These are phyloP conservation scores for Alentia gelatinosa DNA, from an alignment of 2,888 invertebrate genomes.

Conservation along the genomic window DNA sequence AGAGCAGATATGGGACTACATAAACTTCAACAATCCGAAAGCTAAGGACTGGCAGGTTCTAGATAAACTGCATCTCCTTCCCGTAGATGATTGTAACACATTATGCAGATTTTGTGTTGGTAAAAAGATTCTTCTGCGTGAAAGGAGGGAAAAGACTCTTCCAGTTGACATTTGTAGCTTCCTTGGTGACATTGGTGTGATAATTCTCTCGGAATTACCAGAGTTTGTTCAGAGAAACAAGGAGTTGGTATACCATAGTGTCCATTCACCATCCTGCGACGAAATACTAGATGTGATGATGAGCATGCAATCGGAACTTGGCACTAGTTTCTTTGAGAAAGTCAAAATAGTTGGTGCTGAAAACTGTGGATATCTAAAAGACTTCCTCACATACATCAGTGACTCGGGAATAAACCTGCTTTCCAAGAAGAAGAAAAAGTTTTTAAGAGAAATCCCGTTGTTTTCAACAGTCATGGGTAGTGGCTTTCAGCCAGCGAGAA, in stretches of 20 bases:
- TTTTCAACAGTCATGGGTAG: conserved; percentile 62
- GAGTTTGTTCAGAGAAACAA: conserved; percentile 62
- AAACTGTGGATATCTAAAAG: conserved; percentile 52
- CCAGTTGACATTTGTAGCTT: conserved; percentile 55
- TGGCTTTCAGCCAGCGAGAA: not conserved
- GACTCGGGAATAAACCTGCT: conserved; percentile 59
- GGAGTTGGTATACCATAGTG: conserved; percentile 55
- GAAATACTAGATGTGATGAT: conserved; percentile 61
- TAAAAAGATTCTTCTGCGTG: conserved; percentile 52
- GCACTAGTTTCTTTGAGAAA: not conserved
- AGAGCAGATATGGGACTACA: conserved; percentile 63
- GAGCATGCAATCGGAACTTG: not conserved
- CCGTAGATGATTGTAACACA: conserved; percentile 29
- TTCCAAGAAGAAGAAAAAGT: not conserved
- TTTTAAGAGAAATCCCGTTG: conserved; percentile 63
- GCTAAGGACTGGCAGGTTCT: conserved; percentile 60
- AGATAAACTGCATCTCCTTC: conserved; percentile 54
- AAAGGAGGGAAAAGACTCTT: conserved; percentile 58
- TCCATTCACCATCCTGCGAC: conserved; percentile 61
- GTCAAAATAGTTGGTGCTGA: not conserved
- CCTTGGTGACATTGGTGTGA: conserved; percentile 60
- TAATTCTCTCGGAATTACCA: conserved; percentile 64
- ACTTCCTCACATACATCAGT: conserved; percentile 59
- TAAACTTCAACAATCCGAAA: conserved; percentile 53
- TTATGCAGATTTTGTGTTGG: conserved; percentile 55